phyloP scores from a whole-genome alignment of 2,113 vertebrate species.

The Tympanuchus pallidicinctus region DNA sequence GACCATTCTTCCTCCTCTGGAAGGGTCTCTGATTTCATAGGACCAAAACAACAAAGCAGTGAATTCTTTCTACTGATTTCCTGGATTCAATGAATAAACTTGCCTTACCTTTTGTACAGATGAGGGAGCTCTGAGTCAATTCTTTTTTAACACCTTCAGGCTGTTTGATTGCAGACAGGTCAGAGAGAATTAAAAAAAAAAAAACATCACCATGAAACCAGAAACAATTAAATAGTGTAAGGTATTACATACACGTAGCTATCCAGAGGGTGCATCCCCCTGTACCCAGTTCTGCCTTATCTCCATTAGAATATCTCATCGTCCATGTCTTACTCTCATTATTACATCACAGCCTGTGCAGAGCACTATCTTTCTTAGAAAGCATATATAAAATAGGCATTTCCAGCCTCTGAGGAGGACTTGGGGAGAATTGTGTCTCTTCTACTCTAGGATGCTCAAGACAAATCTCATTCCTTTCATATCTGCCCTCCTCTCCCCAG shows the following conservation, averaged over 20 bases:
- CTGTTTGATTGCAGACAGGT: slow-evolving; percentile 42
- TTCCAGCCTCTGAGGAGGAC: neutral
- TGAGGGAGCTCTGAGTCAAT: slow-evolving; percentile 66
- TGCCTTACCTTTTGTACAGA: slow-evolving; percentile 76
- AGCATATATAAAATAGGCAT: neutral
- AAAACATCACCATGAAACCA: neutral
- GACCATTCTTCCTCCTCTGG: neutral
- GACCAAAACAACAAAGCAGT: neutral
- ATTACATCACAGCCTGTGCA: neutral
- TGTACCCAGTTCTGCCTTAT: neutral
- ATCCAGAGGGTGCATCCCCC: neutral
- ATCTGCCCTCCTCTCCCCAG: neutral
- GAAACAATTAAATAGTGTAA: neutral
- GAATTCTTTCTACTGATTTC: neutral
- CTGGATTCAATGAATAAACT: neutral
- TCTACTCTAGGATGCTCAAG: neutral
- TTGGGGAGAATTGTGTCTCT: too few relatives aligned
- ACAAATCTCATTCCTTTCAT: neutral
- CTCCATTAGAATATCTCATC: neutral
- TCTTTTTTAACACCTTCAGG: slow-evolving; percentile 78
- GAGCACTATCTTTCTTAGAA: neutral
- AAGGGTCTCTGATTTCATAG: neutral
- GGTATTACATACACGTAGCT: neutral
- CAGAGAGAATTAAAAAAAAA: neutral
- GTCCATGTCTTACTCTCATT: neutral